A percentile compares a stretch with the other conserved stretches of the same genome.
Conservation (phyloP, 2,113 vertebrate genomes). For the Nesogale talazaci region DNA sequence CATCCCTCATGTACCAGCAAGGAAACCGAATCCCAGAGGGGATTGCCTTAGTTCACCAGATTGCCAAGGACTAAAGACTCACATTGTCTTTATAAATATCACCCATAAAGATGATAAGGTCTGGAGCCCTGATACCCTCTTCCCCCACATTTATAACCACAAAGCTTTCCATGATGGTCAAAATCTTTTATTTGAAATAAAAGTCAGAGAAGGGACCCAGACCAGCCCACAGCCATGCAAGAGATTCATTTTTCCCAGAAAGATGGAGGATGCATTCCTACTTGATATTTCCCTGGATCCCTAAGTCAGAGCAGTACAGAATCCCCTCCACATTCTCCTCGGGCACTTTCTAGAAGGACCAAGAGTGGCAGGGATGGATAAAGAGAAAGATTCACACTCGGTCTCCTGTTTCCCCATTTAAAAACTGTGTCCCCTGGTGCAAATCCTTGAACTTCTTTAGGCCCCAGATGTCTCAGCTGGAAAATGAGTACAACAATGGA, state of each 20-base stretch:
- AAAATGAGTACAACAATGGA: neutral
- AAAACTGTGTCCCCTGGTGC: neutral
- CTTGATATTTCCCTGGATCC: neutral
- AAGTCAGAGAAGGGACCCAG: neutral
- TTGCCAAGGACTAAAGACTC: neutral
- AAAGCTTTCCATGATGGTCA: slow-evolving; percentile 22
- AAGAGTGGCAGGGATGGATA: no score
- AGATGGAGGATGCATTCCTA: slow-evolving; percentile 3
- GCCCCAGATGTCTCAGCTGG: neutral
- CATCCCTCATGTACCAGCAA: neutral
- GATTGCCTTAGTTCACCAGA: neutral
- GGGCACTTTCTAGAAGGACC: no score
- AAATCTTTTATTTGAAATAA: slow-evolving; percentile 21
- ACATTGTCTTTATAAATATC: neutral
- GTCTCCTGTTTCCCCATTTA: neutral
- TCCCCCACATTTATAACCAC: neutral
- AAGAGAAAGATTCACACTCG: neutral
- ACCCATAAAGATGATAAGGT: slow-evolving; percentile 16
- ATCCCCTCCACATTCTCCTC: no score
- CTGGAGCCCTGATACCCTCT: neutral
- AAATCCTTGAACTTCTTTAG: slow-evolving; percentile 33
- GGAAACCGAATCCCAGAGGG: slow-evolving; percentile 25
- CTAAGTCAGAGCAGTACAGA: no score
- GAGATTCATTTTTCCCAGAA: slow-evolving; percentile 44
- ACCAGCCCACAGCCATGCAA: neutral